Conservation (phyloP, 1,140 invertebrate species). For the Drosophila tropicalis region DNA sequence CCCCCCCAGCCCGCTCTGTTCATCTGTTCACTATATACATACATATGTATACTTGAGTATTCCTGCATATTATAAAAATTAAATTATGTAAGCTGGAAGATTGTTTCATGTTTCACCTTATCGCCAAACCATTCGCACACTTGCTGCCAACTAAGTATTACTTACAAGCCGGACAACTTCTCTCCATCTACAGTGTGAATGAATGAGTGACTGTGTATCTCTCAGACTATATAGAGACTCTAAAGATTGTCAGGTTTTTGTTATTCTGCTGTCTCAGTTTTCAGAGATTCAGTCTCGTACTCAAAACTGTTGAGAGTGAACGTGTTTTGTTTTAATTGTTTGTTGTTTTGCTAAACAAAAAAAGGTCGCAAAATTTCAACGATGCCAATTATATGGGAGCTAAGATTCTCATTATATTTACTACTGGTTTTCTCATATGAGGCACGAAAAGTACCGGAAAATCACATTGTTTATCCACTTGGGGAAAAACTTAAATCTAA, state of each 20-base stretch:
- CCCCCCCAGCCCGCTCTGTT: not conserved
- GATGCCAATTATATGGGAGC: conserved; percentile 38
- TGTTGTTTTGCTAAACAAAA: conserved; percentile 26
- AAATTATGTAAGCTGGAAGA: conserved; percentile 38
- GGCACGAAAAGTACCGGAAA: conserved; percentile 12
- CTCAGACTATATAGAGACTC: not conserved
- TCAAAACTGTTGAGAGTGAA: conserved; percentile 42
- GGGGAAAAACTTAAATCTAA: conserved; percentile 3
- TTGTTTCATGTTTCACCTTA: conserved; percentile 29
- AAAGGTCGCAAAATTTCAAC: conserved; percentile 14
- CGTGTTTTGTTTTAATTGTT: conserved; percentile 43
- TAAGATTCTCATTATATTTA: conserved; percentile 24
- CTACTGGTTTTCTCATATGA: conserved; percentile 26
- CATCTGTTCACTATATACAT: too few relatives aligned
- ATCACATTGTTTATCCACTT: conserved; percentile 32
- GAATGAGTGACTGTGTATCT: not conserved
- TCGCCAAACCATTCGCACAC: conserved; percentile 24
- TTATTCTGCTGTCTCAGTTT: not conserved
- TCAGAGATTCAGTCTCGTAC: conserved; percentile 41
- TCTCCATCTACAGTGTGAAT: not conserved
- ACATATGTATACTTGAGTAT: not conserved
- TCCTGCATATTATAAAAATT: conserved; percentile 25
- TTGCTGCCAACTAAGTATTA: conserved; percentile 15
- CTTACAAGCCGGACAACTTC: conserved; percentile 13
- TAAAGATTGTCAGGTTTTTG: not conserved